A percentile compares a stretch with the other conserved stretches of the same genome.
phyloP scores from a whole-genome alignment of 1,140 invertebrate genomes.

The Triops cancriformis region DNA sequence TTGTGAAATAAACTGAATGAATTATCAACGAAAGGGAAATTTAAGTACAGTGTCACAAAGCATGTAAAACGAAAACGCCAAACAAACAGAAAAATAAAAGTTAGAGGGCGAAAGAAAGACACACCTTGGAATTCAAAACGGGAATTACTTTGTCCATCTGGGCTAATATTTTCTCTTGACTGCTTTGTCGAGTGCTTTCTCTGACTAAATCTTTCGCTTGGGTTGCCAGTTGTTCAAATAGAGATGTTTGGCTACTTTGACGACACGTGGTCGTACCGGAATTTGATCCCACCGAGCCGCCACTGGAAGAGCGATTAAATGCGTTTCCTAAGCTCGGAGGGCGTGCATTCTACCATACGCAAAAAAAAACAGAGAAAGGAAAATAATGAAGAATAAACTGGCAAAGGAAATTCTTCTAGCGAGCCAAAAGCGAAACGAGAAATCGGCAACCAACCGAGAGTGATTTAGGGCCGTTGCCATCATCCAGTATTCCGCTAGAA shows the following conservation, averaged over 20 bases:
- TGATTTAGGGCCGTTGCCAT: background rate
- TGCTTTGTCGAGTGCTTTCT: slow-evolving; percentile 75
- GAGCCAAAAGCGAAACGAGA: too few species aligned
- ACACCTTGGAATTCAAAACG: background rate
- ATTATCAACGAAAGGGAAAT: too few species aligned
- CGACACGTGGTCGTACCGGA: background rate
- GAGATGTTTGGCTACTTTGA: slow-evolving; percentile 51
- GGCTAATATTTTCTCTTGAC: slow-evolving; percentile 77
- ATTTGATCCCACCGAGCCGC: slow-evolving; percentile 23
- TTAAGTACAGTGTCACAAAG: too few species aligned
- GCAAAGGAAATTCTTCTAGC: background rate
- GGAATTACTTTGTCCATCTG: slow-evolving; percentile 73
- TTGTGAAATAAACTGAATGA: too few species aligned
- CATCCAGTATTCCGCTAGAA: background rate
- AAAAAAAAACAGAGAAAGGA: background rate
- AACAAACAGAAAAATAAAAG: too few species aligned
- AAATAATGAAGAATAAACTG: background rate
- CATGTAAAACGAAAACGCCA: too few species aligned
- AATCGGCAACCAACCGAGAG: background rate
- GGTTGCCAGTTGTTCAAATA: slow-evolving; percentile 73
- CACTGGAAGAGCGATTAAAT: slow-evolving; percentile 24
- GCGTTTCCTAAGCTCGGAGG: slow-evolving; percentile 19
- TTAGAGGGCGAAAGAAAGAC: too few species aligned
- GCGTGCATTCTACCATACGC: background rate
- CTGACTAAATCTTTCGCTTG: slow-evolving; percentile 77